Base-by-base conservation (phyloP, 2,888 invertebrate species). In the Ctenicera cuprea region DNA sequence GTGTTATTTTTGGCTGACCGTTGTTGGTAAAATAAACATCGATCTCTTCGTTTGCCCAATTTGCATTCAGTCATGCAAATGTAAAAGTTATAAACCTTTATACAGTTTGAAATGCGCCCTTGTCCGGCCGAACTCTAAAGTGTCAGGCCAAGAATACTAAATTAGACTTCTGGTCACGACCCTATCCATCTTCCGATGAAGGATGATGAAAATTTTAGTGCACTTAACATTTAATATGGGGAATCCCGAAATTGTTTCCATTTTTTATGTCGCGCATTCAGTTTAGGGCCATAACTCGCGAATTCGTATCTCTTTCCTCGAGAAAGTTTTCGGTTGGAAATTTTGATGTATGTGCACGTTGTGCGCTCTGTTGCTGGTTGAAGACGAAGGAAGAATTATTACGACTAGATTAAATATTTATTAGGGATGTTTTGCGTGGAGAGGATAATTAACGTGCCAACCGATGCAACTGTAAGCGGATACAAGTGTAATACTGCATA, bases 401-500 rank as follows among this genome's bases (percentile, higher is more conserved):
- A 33, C 22, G 45, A 20, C 62, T 8, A 20, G 16, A 62, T 62
- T 62, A 62, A 45, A 62, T 26, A 45, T 59, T 38, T 38, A 62
- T 45, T 50, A 14, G 14, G 45, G 43, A n/a, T 45, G 45, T 66
- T 66, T 52, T 52, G 38, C 41, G 37, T 20, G 9, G 9, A 7
- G 12, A 16, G 59, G 43, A 14, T 66, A 66, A 66, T 66, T 52
- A 66, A 66, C 43, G 45, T 45, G 43, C 62, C 43, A 38, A 14
- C 62, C 22, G n/a, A 66, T 66, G 38, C 16, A 38, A 14, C 48
- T 52, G 50, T 33, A 52, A 30, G 45, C 30, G 16, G 16, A 43
- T 45, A 57, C 38, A 45, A 50, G 69, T 64, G 64, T 73, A 73
- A 69, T 64, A 45, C 69, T n/a, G 30, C 50, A 48, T 73, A 68